Base-by-base conservation (phyloP, 2,888 invertebrate genomes). In the Girardia tigrina region DNA sequence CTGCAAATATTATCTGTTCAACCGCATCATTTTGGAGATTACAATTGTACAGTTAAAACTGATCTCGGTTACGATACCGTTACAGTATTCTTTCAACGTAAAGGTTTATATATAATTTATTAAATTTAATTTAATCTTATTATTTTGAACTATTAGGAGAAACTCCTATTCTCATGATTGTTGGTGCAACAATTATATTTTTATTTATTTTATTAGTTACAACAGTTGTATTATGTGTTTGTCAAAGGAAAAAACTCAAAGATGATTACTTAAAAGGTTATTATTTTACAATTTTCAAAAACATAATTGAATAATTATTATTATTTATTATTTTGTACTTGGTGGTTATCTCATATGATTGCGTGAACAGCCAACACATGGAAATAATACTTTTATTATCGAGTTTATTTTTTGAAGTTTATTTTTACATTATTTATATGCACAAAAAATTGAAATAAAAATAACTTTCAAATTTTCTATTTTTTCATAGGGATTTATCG, bases 1-100 rank as follows among this genome's bases (percentile, higher is more conserved):
- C 23, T 56, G n/a, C 56, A 56, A 2, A 56, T 56, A 20, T 56
- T 56, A 56, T 56, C 56, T n/a, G 56, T 56, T 8, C 56, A 56
- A 56, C 56, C 56, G n/a, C 56, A 56, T n/a, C 20, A 56, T 56
- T 56, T 56, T 56, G 56, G 56, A 56, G 56, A 56, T 16, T 56
- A 56, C n/a, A 56, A 56, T 23, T 56, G 56, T 16, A 20, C 56
- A 8, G 56, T 56, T 56, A 12, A 4, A 8, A 56, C 56, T 20
- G 23, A 16, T 6, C n/a, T 12, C 23, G 56, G 56, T 2, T 8
- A n/a, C 4, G 56, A 4, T 2, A 56, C 23, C 6, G n/a, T 2
- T 8, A 56, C 56, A 12, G 56, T 56, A n/a, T 20, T 56, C 4
- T 56, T 56, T 6, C 23, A 20, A 23, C n/a, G 56, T 20, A 56